These are phyloP conservation scores for Bombus picipes DNA, from an alignment of 1,140 invertebrate species.

Conservation along the genomic window DNA sequence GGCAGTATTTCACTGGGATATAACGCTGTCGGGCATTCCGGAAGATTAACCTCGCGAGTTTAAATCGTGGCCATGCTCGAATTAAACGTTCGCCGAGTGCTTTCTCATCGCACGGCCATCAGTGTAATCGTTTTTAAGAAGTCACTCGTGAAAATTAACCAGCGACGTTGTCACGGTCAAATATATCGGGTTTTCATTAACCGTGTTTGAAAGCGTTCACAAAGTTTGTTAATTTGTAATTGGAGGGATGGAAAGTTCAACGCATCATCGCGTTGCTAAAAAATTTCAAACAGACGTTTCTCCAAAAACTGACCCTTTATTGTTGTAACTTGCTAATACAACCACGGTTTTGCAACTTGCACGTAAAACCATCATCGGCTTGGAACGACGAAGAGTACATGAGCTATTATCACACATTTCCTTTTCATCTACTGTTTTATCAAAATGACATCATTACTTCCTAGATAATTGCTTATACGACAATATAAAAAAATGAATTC, in stretches of 20 bases:
- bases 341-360: no score
- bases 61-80: conserved; percentile 47
- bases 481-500: no score
- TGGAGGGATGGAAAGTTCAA: not conserved
- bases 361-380: no score
- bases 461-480: no score
- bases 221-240: not conserved
- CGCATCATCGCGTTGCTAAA: not conserved
- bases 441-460: no score
- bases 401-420: no score
- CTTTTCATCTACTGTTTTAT: no score
- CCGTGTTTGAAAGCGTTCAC: not conserved
- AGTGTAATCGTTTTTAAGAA: not conserved
- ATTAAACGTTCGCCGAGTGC: conserved; percentile 24
- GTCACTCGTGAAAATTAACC: conserved; percentile 8
- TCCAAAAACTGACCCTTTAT: not conserved
- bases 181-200: not conserved
- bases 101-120: conserved; percentile 12
- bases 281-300: not conserved
- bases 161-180: not conserved
- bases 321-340: not conserved
- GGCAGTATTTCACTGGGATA: conserved; percentile 53
- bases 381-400: no score
- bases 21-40: conserved; percentile 50
- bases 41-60: conserved; percentile 56